Evolutionary conservation across 1,140 invertebrate species (phyloP).

Genomic region (Zophobas morio): DNA sequence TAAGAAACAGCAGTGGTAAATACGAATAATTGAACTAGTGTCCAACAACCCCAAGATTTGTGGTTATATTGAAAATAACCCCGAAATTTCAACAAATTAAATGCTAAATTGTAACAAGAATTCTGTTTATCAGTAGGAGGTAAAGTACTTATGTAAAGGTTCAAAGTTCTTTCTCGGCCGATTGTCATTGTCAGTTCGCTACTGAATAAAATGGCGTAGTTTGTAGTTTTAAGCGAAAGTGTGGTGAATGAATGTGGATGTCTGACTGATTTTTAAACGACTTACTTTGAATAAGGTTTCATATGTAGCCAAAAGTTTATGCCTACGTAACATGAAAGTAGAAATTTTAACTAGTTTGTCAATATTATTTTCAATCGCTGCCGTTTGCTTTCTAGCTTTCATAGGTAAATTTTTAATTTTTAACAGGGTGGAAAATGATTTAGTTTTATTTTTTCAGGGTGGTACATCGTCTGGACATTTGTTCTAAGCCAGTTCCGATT

Average conservation of each 20-base stretch:
- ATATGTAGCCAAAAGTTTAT: neutral
- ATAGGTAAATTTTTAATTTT: slow-evolving; percentile 4
- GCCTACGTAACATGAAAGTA: slow-evolving; percentile 30
- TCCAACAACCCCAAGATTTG: too few relatives aligned
- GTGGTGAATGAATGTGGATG: slow-evolving; percentile 12
- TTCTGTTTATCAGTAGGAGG: slow-evolving; percentile 5
- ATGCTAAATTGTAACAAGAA: neutral
- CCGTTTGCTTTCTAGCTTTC: slow-evolving; percentile 33
- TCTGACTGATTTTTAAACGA: neutral
- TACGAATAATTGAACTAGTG: too few relatives aligned
- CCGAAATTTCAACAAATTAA: neutral
- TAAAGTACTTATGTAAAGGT: slow-evolving; percentile 1
- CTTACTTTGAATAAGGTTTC: slow-evolving; percentile 8
- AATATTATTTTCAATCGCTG: slow-evolving; percentile 11
- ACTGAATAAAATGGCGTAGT: slow-evolving; percentile 21
- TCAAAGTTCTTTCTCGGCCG: slow-evolving; percentile 8
- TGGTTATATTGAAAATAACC: neutral
- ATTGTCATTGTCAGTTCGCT: slow-evolving; percentile 13
- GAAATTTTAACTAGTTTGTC: slow-evolving; percentile 21
- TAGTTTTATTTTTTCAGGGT: slow-evolving; percentile 74
- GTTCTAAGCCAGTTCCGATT: slow-evolving; percentile 90
- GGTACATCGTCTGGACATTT: slow-evolving; percentile 92
- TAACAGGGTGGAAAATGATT: too few relatives aligned
- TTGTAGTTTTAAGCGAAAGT: neutral
- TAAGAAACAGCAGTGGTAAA: too few relatives aligned